A percentile compares a stretch with the other conserved stretches of the same genome.
phyloP scores from a whole-genome alignment of 2,888 invertebrate genomes.

The Cactoblastis cactorum region DNA sequence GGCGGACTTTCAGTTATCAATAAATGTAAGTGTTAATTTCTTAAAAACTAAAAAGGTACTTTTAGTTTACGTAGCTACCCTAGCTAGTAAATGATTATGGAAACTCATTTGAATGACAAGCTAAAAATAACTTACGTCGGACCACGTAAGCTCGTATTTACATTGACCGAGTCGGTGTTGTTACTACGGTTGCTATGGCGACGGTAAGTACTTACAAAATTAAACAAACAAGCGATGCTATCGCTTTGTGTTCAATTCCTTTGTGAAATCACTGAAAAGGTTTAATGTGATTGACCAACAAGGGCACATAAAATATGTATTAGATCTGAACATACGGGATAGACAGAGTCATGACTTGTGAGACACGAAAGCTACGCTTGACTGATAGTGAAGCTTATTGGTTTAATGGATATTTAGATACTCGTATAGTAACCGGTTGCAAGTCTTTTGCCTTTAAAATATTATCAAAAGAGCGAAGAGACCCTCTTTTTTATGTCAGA shows the following conservation, averaged over 20 bases:
- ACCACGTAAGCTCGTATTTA: not conserved
- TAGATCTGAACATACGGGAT: too few species aligned
- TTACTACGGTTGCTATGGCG: conserved; percentile 23
- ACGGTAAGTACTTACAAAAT: conserved; percentile 12
- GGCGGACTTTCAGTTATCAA: too few species aligned
- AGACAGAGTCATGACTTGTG: too few species aligned
- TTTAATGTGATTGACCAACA: not conserved
- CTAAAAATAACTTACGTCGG: not conserved
- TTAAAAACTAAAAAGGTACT: too few species aligned
- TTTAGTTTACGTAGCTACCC: not conserved
- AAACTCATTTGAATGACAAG: not conserved
- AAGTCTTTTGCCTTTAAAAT: too few species aligned
- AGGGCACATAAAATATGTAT: not conserved
- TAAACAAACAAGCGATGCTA: not conserved
- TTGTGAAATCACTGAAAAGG: conserved; percentile 8
- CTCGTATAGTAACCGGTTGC: too few species aligned
- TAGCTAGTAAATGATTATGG: not conserved
- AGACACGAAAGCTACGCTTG: too few species aligned
- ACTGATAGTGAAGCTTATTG: too few species aligned
- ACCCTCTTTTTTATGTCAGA: too few species aligned
- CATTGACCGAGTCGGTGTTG: conserved; percentile 20
- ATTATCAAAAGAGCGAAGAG: too few species aligned
- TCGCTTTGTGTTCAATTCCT: not conserved
- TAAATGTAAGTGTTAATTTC: too few species aligned
- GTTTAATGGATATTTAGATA: too few species aligned